Conservation (phyloP, 2,797 vertebrate genomes). For the Cuniculus paca region DNA sequence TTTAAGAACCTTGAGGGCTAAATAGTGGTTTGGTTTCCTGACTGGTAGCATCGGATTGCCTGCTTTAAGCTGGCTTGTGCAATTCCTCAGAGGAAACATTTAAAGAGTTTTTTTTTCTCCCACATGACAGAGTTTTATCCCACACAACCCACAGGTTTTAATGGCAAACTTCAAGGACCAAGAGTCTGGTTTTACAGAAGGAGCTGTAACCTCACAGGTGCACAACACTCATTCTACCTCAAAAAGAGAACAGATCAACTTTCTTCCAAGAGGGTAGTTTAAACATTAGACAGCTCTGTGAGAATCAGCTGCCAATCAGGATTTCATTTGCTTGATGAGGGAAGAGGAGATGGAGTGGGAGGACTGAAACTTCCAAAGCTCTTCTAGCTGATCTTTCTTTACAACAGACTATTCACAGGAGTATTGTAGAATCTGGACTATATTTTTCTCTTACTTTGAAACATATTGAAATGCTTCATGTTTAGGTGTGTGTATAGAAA, state of each 20-base stretch:
- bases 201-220: slow-evolving; percentile 66
- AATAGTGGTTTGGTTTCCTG: slow-evolving; percentile 76
- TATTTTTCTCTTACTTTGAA: slow-evolving; percentile 67
- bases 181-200: slow-evolving; percentile 62
- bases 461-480: slow-evolving; percentile 77
- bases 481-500: slow-evolving; percentile 74
- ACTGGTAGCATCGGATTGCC: slow-evolving; percentile 69
- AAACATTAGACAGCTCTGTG: not conserved
- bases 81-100: slow-evolving; percentile 72
- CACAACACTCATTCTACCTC: slow-evolving; percentile 64
- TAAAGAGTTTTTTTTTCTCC: slow-evolving; percentile 72
- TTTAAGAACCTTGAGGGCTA: slow-evolving; percentile 67
- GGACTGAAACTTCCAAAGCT: slow-evolving; percentile 29
- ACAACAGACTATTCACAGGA: slow-evolving; percentile 5
- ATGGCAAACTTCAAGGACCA: slow-evolving; percentile 53
- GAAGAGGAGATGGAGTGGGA: not conserved
- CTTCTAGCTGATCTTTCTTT: slow-evolving; percentile 15
- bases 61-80: slow-evolving; percentile 55
- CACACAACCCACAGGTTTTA: slow-evolving; percentile 68
- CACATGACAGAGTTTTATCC: slow-evolving; percentile 73
- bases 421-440: slow-evolving; percentile 68
- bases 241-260: slow-evolving; percentile 75
- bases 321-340: slow-evolving; percentile 47
- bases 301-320: slow-evolving; percentile 56
- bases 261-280: slow-evolving; percentile 71